These are phyloP conservation scores for Hymenochirus boettgeri DNA, from an alignment of 2,113 vertebrate genomes.

Conservation along the genomic window DNA sequence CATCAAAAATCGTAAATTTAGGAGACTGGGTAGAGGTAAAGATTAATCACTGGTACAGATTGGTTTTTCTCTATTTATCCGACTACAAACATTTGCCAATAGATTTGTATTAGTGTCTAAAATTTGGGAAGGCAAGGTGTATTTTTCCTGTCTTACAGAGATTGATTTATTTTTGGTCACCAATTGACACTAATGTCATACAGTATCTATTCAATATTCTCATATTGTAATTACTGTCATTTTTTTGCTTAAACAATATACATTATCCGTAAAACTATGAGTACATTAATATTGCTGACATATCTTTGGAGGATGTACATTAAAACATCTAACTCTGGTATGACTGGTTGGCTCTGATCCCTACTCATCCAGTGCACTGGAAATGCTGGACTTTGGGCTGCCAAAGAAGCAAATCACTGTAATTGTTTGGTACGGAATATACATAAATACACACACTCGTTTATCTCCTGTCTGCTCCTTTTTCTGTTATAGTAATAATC, in stretches of 20 bases:
- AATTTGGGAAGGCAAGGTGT: neutral
- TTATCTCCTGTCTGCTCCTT: no score
- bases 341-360: slow-evolving; percentile 11
- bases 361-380: slow-evolving; percentile 19
- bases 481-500: no score
- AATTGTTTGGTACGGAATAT: no score
- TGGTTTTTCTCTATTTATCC: slow-evolving; percentile 2
- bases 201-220: neutral
- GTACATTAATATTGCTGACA: slow-evolving; percentile 25
- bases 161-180: slow-evolving; percentile 8
- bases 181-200: no score
- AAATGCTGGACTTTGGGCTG: neutral
- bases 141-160: neutral
- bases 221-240: slow-evolving; percentile 2
- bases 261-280: slow-evolving; percentile 13
- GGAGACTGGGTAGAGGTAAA: neutral
- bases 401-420: slow-evolving; percentile 25
- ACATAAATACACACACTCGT: no score
- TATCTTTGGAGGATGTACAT: slow-evolving; percentile 11
- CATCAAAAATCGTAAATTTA: slow-evolving; percentile 26
- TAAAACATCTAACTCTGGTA: slow-evolving; percentile 18
- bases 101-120: no score
- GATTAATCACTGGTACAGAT: slow-evolving; percentile 12
- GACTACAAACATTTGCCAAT: no score
- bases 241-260: neutral